These are phyloP conservation scores for Engystomops pustulosus DNA, from an alignment of 2,113 vertebrate species.

Conservation along the genomic window DNA sequence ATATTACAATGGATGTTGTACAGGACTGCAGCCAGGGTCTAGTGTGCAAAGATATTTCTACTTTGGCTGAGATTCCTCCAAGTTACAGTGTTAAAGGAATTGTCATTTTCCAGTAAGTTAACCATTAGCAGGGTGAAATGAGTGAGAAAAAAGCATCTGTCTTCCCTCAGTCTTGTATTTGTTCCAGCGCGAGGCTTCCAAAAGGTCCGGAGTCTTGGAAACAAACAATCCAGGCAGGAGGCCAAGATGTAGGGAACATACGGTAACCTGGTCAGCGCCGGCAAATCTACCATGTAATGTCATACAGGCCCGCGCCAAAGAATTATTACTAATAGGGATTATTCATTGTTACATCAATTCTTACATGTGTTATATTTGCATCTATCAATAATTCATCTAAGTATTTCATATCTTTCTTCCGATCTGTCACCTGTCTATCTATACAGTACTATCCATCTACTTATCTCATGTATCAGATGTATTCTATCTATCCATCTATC, in stretches of 20 bases:
- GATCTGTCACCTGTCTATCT: too few relatives aligned
- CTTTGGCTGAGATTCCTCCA: conserved; percentile 80
- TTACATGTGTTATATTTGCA: too few relatives aligned
- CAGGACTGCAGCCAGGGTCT: conserved; percentile 93
- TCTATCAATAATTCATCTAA: too few relatives aligned
- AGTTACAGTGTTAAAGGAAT: conserved; percentile 89
- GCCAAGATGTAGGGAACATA: not conserved
- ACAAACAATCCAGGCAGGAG: conserved; percentile 23
- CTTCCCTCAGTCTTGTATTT: conserved; percentile 78
- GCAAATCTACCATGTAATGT: not conserved
- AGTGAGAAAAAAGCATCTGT: conserved; percentile 95
- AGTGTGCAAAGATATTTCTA: conserved; percentile 80
- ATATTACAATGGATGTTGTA: conserved; percentile 81
- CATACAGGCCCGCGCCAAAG: too few relatives aligned
- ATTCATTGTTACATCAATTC: too few relatives aligned
- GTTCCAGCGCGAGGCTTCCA: conserved; percentile 67
- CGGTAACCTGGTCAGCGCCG: not conserved
- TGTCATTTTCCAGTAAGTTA: conserved; percentile 94
- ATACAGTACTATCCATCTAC: too few relatives aligned
- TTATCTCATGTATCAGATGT: too few relatives aligned
- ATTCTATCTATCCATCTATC: too few relatives aligned
- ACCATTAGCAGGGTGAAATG: conserved; percentile 95
- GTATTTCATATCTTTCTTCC: too few relatives aligned
- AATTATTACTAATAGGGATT: too few relatives aligned
- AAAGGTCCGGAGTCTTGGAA: conserved; percentile 55